Evolutionary conservation across 2,113 vertebrate genomes (phyloP), one percentile per base, ranked within the genome.

Genomic region (Agelaius phoeniceus): DNA sequence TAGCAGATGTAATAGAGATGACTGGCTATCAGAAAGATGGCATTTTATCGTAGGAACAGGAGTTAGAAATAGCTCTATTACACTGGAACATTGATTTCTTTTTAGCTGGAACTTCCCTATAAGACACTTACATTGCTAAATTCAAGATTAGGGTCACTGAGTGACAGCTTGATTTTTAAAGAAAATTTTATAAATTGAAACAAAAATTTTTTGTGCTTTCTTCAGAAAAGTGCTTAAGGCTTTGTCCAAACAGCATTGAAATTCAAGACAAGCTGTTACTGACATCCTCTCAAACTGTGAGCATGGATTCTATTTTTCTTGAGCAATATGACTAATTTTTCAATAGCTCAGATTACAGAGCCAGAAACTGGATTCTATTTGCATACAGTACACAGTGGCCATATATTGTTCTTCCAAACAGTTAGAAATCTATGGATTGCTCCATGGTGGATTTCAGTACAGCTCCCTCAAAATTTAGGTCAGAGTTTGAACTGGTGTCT

Each of bases 241-340:
- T 96, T 85, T 92, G 62, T 80, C 83, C 76, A 92, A 83, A 85
- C 48, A 69, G 8, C 39, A 81, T 26, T 84, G 83, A 92, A 92
- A 93, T 92, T 90, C 68, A 80, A 88, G 76, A 88, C 37, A 69
- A 92, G 80, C 59, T 68, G 27, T 93, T 80, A 80, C 58, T 77
- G 78, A 77, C 46, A 28, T 57, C 33, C 33, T 92, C 30, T 73
- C 46, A 73, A 49, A 85, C 26, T 55, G 26, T 31, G 75, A 61
- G 15, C 63, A 55, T 66, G 20, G 28, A 62, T 73, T 72, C 15
- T 74, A 27, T 63, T 96, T 86, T 68, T 87, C 93, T 73, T 82
- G 49, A 90, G 48, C 28, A 73, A 62, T 65, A 44, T 77, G 63
- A 80, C 21, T 84, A 49, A 52, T 90, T 89, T 92, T 90, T 51